Percentiles rank a stretch among this genome's conserved stretches.
Conservation (phyloP, 2,797 vertebrate genomes). For the Phylloscopus collybita region DNA sequence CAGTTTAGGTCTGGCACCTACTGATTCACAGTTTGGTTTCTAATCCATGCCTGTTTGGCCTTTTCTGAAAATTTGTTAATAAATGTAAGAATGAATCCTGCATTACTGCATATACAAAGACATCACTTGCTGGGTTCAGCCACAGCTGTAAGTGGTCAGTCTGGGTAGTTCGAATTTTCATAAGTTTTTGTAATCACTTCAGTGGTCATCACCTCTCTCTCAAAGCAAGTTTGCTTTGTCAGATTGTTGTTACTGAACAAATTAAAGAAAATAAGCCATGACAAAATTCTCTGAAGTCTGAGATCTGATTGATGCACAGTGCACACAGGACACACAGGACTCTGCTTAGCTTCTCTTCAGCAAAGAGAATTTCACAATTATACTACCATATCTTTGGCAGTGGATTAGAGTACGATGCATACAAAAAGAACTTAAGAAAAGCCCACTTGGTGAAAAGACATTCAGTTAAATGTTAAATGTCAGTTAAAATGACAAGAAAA, state of each 20-base stretch:
- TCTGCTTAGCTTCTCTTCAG: not conserved
- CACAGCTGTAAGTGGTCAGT: not conserved
- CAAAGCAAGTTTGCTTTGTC: not conserved
- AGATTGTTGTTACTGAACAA: not conserved
- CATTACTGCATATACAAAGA: not conserved
- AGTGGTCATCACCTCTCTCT: not conserved
- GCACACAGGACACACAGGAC: not conserved
- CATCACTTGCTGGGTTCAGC: not conserved
- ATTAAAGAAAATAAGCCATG: not conserved
- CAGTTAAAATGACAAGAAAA: conserved; percentile 2
- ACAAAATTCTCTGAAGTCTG: not conserved
- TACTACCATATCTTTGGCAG: not conserved
- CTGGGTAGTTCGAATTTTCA: not conserved
- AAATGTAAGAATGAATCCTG: not conserved
- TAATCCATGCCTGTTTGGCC: not conserved
- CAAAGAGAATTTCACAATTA: not conserved
- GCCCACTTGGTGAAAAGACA: not conserved
- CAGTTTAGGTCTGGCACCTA: not conserved
- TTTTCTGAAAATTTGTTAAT: not conserved
- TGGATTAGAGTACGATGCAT: not conserved
- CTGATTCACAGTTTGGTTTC: not conserved
- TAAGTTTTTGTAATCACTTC: not conserved
- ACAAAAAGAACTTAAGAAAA: not conserved
- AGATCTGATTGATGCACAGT: not conserved
- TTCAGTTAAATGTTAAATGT: not conserved